These are phyloP conservation scores for Amphiura filiformis DNA, from an alignment of 35 echinoderm and acorn worm genomes.

Conservation along the genomic window DNA sequence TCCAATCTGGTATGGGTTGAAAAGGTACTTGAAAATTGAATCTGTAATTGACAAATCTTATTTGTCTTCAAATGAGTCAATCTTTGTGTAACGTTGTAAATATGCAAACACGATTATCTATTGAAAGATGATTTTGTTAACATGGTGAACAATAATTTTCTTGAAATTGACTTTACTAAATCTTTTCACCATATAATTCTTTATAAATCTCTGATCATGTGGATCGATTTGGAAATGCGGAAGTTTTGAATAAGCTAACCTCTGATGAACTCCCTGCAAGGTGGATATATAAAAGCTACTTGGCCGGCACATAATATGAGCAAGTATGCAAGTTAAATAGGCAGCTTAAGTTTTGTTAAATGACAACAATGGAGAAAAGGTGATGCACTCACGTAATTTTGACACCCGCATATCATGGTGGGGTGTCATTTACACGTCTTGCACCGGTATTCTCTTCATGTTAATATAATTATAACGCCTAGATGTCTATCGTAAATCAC, in stretches of 20 bases:
- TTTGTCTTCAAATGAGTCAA: too few relatives aligned
- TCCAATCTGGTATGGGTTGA: too few relatives aligned
- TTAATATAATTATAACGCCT: slow-evolving; percentile 1
- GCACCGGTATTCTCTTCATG: background rate
- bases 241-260: background rate
- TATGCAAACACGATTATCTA: too few relatives aligned
- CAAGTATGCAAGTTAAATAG: background rate
- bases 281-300: background rate
- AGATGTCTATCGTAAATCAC: background rate
- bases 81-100: too few relatives aligned
- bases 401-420: background rate
- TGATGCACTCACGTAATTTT: background rate
- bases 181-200: too few relatives aligned
- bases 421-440: slow-evolving; percentile 1
- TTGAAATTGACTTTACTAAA: too few relatives aligned
- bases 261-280: background rate
- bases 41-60: too few relatives aligned
- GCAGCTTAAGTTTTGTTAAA: background rate
- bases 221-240: too few relatives aligned
- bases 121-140: too few relatives aligned
- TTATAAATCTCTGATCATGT: too few relatives aligned
- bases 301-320: background rate
- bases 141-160: background rate
- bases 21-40: too few relatives aligned
- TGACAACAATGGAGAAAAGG: background rate